These are phyloP conservation scores for Galerucella nymphaeae DNA, from an alignment of 2,888 invertebrate genomes.

Conservation along the genomic window DNA sequence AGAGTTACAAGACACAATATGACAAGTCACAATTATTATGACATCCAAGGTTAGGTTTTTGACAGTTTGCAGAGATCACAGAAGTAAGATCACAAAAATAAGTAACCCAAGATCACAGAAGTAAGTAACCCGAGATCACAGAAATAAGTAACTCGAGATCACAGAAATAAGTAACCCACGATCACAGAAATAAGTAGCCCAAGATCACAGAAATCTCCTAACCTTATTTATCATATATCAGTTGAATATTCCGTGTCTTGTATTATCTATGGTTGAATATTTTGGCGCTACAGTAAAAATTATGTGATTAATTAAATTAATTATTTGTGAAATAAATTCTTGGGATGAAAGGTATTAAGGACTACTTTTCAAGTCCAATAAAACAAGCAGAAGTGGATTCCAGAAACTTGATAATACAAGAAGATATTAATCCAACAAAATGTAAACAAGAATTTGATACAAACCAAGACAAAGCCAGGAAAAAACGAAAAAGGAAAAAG, in stretches of 20 bases:
- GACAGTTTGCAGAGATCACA: not conserved
- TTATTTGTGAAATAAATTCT: not conserved
- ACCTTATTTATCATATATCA: conserved; percentile 12
- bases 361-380: conserved; percentile 48
- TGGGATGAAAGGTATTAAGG: conserved; percentile 45
- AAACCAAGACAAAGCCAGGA: conserved; percentile 8
- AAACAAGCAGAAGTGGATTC: conserved; percentile 35
- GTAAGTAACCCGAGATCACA: no score
- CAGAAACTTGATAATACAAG: conserved; percentile 21
- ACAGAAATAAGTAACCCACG: no score
- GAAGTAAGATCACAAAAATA: no score
- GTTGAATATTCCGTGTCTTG: no score
- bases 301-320: not conserved
- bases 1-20: no score
- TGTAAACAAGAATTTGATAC: conserved; percentile 11
- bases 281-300: conserved; percentile 21
- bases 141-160: no score
- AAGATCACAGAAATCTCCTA: not conserved
- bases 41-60: not conserved
- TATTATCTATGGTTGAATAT: not conserved
- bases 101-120: no score
- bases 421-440: conserved; percentile 17
- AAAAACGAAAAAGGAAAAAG: conserved; percentile 37
- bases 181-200: no score
- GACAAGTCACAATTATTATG: not conserved